phyloP scores from a whole-genome alignment of 2,113 vertebrate genomes.

The Zapus hudsonius region DNA sequence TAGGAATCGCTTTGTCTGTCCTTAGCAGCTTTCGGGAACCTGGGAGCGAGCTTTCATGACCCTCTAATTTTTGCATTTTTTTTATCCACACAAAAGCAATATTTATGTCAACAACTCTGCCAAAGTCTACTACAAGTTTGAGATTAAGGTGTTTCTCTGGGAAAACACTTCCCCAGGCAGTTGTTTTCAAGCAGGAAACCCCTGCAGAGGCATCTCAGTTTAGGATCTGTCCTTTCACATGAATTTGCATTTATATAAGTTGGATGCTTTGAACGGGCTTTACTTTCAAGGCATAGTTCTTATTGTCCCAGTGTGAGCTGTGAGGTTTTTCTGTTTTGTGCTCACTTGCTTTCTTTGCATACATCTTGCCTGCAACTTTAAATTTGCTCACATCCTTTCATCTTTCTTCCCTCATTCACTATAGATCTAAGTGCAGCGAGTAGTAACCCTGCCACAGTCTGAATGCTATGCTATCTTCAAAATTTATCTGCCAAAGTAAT shows the following conservation, averaged over 20 bases:
- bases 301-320: background rate
- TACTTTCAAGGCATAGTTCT: background rate
- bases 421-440: no score
- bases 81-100: background rate
- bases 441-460: no score
- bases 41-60: background rate
- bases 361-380: no score
- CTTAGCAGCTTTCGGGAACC: background rate
- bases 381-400: no score
- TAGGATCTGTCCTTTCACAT: background rate
- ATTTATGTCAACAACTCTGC: background rate
- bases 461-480: no score
- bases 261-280: background rate
- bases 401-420: no score
- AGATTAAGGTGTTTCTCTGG: background rate
- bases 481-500: no score
- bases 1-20: background rate
- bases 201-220: background rate
- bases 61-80: background rate
- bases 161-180: background rate
- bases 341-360: background rate
- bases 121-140: background rate
- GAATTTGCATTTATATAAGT: background rate
- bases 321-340: background rate
- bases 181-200: background rate